A percentile compares a stretch with the other conserved stretches of the same genome.
Evolutionary conservation across 2,113 vertebrate species (phyloP).

Genomic region (Nothoprocta perdicaria): DNA sequence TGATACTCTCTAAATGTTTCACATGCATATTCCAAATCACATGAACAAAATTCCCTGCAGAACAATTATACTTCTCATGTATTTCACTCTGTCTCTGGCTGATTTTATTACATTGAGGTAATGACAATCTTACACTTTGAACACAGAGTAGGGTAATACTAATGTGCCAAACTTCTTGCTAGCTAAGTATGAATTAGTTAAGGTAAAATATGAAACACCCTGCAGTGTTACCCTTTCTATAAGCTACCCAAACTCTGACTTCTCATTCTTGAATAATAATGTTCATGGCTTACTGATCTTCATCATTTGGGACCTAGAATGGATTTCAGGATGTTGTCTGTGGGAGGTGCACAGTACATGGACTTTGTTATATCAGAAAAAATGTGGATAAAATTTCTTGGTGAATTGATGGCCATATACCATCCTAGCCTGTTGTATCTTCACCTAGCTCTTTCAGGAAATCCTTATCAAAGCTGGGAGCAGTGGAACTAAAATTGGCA

Average conservation of each 20-base stretch:
- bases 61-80: slow-evolving; percentile 7
- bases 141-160: neutral
- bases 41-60: neutral
- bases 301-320: neutral
- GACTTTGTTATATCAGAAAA: neutral
- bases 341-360: neutral
- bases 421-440: neutral
- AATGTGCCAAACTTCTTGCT: neutral
- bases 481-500: neutral
- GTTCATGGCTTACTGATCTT: neutral
- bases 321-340: neutral
- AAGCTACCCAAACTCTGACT: neutral
- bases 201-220: neutral
- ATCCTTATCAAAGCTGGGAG: neutral
- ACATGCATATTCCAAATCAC: slow-evolving; percentile 22
- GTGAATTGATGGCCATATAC: neutral
- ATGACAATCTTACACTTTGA: neutral
- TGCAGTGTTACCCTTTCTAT: neutral
- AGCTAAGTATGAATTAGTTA: neutral
- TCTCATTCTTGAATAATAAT: neutral
- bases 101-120: neutral
- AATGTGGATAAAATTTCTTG: neutral
- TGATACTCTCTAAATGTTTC: neutral
- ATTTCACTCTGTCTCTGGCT: neutral
- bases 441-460: neutral